A percentile compares a stretch with the other conserved stretches of the same genome.
Evolutionary conservation across 2,888 invertebrate genomes (phyloP).

Genomic region (Agelastica alni): DNA sequence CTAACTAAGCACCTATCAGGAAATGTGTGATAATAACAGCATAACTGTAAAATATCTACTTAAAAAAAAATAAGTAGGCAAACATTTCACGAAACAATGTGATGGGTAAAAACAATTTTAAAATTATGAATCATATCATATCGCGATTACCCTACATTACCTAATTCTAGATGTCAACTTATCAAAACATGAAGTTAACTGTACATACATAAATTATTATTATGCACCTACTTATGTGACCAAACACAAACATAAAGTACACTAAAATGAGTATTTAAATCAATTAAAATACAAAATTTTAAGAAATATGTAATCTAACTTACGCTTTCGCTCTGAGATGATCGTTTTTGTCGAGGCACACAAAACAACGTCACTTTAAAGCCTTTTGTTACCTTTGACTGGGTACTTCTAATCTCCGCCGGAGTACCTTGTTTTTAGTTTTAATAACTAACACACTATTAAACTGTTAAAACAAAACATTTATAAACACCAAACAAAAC

Average conservation of each 20-base stretch:
- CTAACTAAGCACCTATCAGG: neutral
- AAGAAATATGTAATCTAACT: slow-evolving; percentile 45
- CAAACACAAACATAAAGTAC: neutral
- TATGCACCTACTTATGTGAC: neutral
- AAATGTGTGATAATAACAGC: slow-evolving; percentile 4
- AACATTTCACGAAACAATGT: neutral
- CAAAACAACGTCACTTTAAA: slow-evolving; percentile 63
- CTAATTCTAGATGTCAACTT: neutral
- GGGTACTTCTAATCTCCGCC: slow-evolving; percentile 17
- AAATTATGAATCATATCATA: neutral
- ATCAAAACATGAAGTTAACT: slow-evolving; percentile 10
- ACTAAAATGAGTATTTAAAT: slow-evolving; percentile 4
- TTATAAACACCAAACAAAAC: slow-evolving; percentile 29
- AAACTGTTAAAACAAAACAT: slow-evolving; percentile 25
- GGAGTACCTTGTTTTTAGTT: slow-evolving; percentile 11
- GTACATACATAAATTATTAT: neutral
- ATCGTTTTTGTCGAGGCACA: slow-evolving; percentile 65
- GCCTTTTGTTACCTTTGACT: slow-evolving; percentile 37
- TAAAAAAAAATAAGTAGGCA: neutral
- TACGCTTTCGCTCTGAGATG: slow-evolving; percentile 63
- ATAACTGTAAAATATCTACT: slow-evolving; percentile 22
- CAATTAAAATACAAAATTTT: neutral
- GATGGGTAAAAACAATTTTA: neutral
- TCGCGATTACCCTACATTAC: neutral
- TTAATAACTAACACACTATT: slow-evolving; percentile 15